These are phyloP conservation scores for Acipenser ruthenus DNA, from an alignment of 2,797 vertebrate genomes.

Conservation along the genomic window DNA sequence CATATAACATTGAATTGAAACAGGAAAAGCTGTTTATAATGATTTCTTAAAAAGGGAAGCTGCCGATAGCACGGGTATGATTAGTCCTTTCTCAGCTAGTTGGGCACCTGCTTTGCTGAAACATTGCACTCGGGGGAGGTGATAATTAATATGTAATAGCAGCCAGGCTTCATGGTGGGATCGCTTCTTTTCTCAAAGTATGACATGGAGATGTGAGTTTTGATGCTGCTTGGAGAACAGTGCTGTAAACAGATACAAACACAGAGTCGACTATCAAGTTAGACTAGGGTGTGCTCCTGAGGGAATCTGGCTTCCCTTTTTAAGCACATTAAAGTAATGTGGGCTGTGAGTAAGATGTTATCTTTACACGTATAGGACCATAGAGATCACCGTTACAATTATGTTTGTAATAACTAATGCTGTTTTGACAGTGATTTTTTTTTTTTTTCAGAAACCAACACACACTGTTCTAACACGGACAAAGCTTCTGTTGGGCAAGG, in stretches of 20 bases:
- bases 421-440: slow-evolving; percentile 26
- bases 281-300: too few relatives aligned
- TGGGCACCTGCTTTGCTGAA: slow-evolving; percentile 6
- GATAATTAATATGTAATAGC: neutral
- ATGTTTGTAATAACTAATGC: slow-evolving; percentile 30
- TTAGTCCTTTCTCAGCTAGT: neutral
- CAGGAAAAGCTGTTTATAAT: slow-evolving; percentile 8
- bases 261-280: too few relatives aligned
- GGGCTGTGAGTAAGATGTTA: neutral
- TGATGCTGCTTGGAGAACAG: too few relatives aligned
- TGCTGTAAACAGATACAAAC: too few relatives aligned
- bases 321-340: too few relatives aligned
- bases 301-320: too few relatives aligned
- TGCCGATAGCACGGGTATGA: slow-evolving; percentile 6
- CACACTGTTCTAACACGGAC: slow-evolving; percentile 33
- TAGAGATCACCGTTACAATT: neutral
- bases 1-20: neutral
- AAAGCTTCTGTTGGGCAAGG: slow-evolving; percentile 37
- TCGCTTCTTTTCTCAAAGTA: too few relatives aligned
- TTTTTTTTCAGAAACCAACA: slow-evolving; percentile 53
- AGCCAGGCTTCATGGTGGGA: neutral
- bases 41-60: neutral
- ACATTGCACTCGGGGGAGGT: slow-evolving; percentile 1
- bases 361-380: neutral
- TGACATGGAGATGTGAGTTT: too few relatives aligned